phyloP scores from a whole-genome alignment of 2,888 invertebrate species.

The Sicus ferrugineus region DNA sequence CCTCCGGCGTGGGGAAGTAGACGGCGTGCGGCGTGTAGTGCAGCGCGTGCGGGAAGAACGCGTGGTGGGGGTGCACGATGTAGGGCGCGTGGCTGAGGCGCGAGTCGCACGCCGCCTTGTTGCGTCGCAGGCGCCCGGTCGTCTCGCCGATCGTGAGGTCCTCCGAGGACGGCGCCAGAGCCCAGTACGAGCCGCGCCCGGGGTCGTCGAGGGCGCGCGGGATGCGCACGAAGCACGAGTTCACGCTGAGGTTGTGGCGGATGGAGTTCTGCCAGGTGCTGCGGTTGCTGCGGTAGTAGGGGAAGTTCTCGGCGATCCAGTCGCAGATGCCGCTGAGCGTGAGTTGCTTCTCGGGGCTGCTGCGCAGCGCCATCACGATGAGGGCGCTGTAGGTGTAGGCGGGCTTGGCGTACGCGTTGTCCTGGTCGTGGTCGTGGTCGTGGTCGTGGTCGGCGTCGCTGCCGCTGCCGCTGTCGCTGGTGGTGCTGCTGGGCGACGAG shows the following conservation, averaged over 20 bases:
- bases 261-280: slow-evolving; percentile 98
- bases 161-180: slow-evolving; percentile 92
- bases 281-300: slow-evolving; percentile 95
- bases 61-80: slow-evolving; percentile 46
- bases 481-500: slow-evolving; percentile 19
- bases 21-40: slow-evolving; percentile 47
- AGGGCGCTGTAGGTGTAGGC: slow-evolving; percentile 97
- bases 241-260: slow-evolving; percentile 67
- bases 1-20: slow-evolving; percentile 52
- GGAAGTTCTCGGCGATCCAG: slow-evolving; percentile 96
- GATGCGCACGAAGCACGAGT: slow-evolving; percentile 97
- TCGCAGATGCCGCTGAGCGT: slow-evolving; percentile 96
- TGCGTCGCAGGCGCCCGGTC: slow-evolving; percentile 88
- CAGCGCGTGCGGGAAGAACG: slow-evolving; percentile 37
- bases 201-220: slow-evolving; percentile 97
- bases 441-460: not conserved
- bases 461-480: slow-evolving; percentile 9
- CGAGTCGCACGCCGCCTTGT: slow-evolving; percentile 37
- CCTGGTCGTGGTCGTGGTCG: not conserved
- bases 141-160: slow-evolving; percentile 97
- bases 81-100: slow-evolving; percentile 32
- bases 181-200: slow-evolving; percentile 99
- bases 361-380: slow-evolving; percentile 98
- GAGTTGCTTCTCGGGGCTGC: slow-evolving; percentile 87
- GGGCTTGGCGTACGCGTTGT: slow-evolving; percentile 71